Conservation (phyloP, 53 echinoderm and acorn worm species). For the Astropecten irregularis region DNA sequence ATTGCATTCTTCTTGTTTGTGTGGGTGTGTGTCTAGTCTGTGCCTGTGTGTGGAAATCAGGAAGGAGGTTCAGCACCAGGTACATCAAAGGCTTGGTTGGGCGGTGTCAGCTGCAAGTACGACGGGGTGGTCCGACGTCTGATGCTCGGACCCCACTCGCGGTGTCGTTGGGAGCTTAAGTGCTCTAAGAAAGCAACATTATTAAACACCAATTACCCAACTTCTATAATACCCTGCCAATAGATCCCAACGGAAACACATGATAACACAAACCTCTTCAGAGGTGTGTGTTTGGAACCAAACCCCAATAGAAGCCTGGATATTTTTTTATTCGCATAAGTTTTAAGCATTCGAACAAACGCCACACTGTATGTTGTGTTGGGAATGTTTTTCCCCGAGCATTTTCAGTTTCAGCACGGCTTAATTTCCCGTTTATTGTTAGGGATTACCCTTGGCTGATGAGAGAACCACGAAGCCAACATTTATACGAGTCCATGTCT, state of each 20-base stretch:
- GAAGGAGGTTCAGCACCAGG: too few species aligned
- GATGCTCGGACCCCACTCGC: constrained; percentile 12
- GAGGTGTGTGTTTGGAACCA: too few species aligned
- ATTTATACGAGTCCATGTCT: too few species aligned
- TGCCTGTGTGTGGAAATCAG: too few species aligned
- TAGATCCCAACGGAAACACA: background rate
- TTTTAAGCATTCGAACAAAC: background rate
- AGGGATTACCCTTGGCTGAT: constrained; percentile 14
- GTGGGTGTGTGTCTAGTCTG: too few species aligned
- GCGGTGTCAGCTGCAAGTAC: background rate
- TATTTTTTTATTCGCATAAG: too few species aligned
- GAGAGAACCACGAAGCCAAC: constrained; percentile 14
- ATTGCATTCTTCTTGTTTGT: too few species aligned
- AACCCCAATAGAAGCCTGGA: too few species aligned
- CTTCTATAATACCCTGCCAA: too few species aligned
- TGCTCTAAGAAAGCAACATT: too few species aligned
- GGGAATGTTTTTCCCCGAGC: background rate
- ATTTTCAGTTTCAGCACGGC: constrained; percentile 8
- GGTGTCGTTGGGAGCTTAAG: constrained; percentile 9
- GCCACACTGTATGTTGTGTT: background rate
- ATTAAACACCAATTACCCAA: constrained; percentile 50
- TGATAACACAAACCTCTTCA: too few species aligned
- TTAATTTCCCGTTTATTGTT: constrained; percentile 25
- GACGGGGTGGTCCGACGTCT: constrained; percentile 15
- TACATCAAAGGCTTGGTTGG: background rate